phyloP scores from a whole-genome alignment of 2,888 invertebrate genomes.

The Serripes groenlandicus region DNA sequence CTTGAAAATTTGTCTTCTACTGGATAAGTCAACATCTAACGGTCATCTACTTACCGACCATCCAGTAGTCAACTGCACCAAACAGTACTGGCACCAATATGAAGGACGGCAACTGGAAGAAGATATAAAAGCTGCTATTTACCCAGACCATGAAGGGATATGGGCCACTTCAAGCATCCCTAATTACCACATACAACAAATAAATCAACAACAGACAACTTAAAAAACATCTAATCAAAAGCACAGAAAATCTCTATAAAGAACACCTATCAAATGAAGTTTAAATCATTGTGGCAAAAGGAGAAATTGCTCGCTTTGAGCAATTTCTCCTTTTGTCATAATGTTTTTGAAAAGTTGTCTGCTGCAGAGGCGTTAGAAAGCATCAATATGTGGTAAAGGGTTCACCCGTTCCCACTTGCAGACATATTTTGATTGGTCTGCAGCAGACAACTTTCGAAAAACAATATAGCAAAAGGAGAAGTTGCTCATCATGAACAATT shows the following conservation, averaged over 20 bases:
- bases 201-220: too few relatives aligned
- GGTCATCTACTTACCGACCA: slow-evolving; percentile 92
- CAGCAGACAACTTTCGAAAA: too few relatives aligned
- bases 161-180: too few relatives aligned
- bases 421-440: too few relatives aligned
- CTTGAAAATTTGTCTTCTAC: too few relatives aligned
- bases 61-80: slow-evolving; percentile 93
- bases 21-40: too few relatives aligned
- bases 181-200: too few relatives aligned
- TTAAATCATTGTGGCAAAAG: neutral
- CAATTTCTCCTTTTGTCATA: neutral
- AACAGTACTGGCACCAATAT: slow-evolving; percentile 94
- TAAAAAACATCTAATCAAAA: too few relatives aligned
- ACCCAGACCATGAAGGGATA: too few relatives aligned
- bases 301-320: neutral
- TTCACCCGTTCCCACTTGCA: neutral
- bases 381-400: neutral
- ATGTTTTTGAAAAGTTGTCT: neutral
- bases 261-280: neutral
- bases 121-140: too few relatives aligned
- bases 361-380: neutral
- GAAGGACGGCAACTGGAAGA: slow-evolving; percentile 91
- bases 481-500: neutral
- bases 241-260: too few relatives aligned
- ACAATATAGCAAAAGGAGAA: neutral